These are phyloP conservation scores for Homarus americanus DNA, from an alignment of 1,140 invertebrate species.

Conservation along the genomic window DNA sequence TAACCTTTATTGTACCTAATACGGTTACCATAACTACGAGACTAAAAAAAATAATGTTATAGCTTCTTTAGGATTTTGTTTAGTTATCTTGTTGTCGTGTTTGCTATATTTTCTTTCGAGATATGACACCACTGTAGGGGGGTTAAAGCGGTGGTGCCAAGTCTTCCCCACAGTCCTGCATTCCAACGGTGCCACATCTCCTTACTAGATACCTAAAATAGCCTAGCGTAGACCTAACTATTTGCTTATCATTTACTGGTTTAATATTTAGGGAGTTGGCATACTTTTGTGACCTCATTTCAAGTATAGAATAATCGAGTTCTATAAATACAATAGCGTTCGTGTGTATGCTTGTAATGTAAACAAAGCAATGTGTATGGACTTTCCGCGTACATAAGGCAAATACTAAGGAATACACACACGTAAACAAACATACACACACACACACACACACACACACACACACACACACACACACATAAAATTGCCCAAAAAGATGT, in stretches of 20 bases:
- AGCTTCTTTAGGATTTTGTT: not conserved
- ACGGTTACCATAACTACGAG: not conserved
- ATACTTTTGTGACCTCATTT: not conserved
- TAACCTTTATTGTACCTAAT: not conserved
- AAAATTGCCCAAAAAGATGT: too few species aligned
- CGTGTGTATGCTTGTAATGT: not conserved
- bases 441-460: slow-evolving; percentile 13
- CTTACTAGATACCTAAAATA: not conserved
- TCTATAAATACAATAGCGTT: not conserved
- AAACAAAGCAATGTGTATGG: not conserved
- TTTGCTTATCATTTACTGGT: too few species aligned
- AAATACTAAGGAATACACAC: not conserved
- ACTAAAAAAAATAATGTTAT: not conserved
- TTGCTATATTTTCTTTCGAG: too few species aligned
- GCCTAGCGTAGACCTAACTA: too few species aligned
- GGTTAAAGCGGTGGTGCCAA: too few species aligned
- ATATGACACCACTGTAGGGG: too few species aligned
- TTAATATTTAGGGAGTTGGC: not conserved
- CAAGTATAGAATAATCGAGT: not conserved
- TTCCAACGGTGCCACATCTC: not conserved
- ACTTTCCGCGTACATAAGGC: not conserved
- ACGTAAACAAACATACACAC: slow-evolving; percentile 1
- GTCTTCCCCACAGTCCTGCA: too few species aligned
- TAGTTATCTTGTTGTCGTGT: not conserved
- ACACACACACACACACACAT: slow-evolving; percentile 19